Evolutionary conservation across 2,888 invertebrate species (phyloP), one percentile per base, ranked within the genome.

Genomic region (Athrips mouffetella): DNA sequence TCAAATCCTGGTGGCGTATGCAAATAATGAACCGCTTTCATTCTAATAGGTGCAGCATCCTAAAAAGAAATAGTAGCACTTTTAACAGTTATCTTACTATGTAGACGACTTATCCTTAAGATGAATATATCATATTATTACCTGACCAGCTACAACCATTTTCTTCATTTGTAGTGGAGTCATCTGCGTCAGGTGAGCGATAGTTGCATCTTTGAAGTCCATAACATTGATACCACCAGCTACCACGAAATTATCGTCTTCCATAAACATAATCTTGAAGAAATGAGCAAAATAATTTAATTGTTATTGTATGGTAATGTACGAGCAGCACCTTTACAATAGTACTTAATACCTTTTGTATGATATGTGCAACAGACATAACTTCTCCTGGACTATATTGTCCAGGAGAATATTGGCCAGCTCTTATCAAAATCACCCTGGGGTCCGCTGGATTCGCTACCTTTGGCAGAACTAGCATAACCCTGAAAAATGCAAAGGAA

Each of bases 1-100:
- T 90, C 89, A 54, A 90, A 89, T 4, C 83, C 74, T 1, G 82
- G 47, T 0, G 89, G 86, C 1, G 83, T 76, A 54, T 90, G 89
- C 29, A 90, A 50, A 47, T 89, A 88, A 64, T 91, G 89, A 18
- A 83, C 62, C 25, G 76, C 88, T 64, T 90, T 90, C 29, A 89
- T 81, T 48, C 91, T 76, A 2, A 82, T 67, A 1, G 91, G 91
- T 50, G 89, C 80, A 2, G 87, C 90, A 46, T 91, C 89, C 89
- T 91, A 70, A 42, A 81, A 80, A 0, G 20, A 35, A 30, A 11
- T 2, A 30, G 1, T 2, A 7, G 13, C 6, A 15, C 6, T 6
- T 13, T 13, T 15, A 15, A 2, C n/a, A 30, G 11, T n/a, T 30
- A 30, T 6, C n/a, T n/a, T n/a, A n/a, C n/a, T n/a, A n/a, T n/a